Evolutionary conservation across 1,140 invertebrate species (phyloP).

Genomic region (Marisa cornuarietis): DNA sequence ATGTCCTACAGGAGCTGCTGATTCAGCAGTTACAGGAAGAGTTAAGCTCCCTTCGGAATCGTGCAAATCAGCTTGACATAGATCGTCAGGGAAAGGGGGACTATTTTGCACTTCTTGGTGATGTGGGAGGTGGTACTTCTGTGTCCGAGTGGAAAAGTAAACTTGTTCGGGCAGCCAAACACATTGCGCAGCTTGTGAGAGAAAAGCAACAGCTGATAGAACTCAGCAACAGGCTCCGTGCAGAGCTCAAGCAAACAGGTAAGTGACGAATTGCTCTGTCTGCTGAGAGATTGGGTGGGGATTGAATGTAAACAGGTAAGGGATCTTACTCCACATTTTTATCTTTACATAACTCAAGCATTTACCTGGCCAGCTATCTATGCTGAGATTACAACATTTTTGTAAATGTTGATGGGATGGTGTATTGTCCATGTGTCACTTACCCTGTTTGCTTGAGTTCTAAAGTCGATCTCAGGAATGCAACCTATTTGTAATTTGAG

Average conservation of each 20-base stretch:
- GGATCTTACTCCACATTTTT: too few species aligned
- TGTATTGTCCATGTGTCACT: too few species aligned
- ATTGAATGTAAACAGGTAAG: too few species aligned
- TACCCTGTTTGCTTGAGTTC: too few species aligned
- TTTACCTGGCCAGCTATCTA: too few species aligned
- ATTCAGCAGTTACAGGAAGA: constrained; percentile 66
- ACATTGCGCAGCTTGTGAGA: constrained; percentile 56
- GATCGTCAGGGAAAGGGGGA: constrained; percentile 14
- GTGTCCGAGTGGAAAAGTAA: constrained; percentile 46
- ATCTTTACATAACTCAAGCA: too few species aligned
- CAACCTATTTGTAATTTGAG: too few species aligned
- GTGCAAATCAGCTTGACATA: constrained; percentile 7
- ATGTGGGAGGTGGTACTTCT: neutral
- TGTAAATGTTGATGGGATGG: too few species aligned
- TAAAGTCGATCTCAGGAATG: too few species aligned
- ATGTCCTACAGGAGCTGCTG: constrained; percentile 54
- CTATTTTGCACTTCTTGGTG: constrained; percentile 10
- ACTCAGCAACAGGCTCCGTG: constrained; percentile 61
- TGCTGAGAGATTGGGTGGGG: too few species aligned
- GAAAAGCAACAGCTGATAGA: constrained; percentile 64
- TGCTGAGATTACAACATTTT: too few species aligned
- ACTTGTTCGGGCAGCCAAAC: constrained; percentile 55
- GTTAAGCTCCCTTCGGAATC: constrained; percentile 45
- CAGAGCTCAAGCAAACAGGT: constrained; percentile 58
- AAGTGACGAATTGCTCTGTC: neutral